Evolutionary conservation across 2,888 invertebrate genomes (phyloP).

Genomic region (Parnassius orleans): DNA sequence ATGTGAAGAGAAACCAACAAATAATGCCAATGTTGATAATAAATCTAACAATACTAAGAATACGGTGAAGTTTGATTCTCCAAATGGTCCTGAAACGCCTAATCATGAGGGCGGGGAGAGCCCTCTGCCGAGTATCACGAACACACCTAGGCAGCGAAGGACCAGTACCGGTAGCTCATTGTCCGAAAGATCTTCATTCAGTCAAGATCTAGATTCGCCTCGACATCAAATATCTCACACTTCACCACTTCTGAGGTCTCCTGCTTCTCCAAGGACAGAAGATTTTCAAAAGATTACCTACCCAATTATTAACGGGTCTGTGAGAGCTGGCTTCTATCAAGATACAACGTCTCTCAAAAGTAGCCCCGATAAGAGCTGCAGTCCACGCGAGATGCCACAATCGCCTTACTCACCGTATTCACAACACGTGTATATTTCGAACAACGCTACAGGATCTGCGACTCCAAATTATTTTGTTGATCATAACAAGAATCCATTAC

Average conservation of each 20-base stretch:
- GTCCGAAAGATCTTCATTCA: slow-evolving; percentile 89
- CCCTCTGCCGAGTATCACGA: slow-evolving; percentile 54
- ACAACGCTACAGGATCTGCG: slow-evolving; percentile 54
- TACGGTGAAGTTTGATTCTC: slow-evolving; percentile 63
- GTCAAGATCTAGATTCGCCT: slow-evolving; percentile 88
- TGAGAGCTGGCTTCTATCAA: slow-evolving; percentile 94
- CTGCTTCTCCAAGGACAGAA: slow-evolving; percentile 88
- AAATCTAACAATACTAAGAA: slow-evolving; percentile 60
- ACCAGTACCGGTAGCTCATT: slow-evolving; percentile 90
- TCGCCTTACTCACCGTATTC: slow-evolving; percentile 73
- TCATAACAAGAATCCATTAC: slow-evolving; percentile 70
- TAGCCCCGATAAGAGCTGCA: slow-evolving; percentile 91
- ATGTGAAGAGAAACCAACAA: slow-evolving; percentile 61
- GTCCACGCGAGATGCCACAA: slow-evolving; percentile 86
- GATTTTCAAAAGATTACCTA: slow-evolving; percentile 85
- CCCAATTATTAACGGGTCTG: slow-evolving; percentile 89
- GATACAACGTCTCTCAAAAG: slow-evolving; percentile 92
- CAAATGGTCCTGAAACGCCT: slow-evolving; percentile 61
- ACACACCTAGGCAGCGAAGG: slow-evolving; percentile 82
- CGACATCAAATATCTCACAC: slow-evolving; percentile 87
- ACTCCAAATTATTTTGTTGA: slow-evolving; percentile 71
- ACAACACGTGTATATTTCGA: slow-evolving; percentile 72
- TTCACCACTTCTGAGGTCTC: slow-evolving; percentile 87
- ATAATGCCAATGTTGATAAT: slow-evolving; percentile 50
- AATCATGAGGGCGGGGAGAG: slow-evolving; percentile 70